These are phyloP conservation scores for Rattus rattus DNA, from an alignment of 2,113 vertebrate species.

Conservation along the genomic window DNA sequence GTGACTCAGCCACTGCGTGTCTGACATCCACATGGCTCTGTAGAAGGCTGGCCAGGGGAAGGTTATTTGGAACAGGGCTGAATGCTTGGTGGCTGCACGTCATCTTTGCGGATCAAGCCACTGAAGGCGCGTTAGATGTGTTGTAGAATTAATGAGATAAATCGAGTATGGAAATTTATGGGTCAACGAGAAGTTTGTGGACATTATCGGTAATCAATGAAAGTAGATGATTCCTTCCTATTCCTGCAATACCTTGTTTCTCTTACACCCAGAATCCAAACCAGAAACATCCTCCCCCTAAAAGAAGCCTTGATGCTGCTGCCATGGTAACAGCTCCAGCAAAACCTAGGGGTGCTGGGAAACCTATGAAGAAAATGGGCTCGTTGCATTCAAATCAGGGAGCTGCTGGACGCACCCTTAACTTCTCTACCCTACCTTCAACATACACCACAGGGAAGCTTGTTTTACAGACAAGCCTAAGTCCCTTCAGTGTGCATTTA, in stretches of 20 bases:
- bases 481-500: not conserved
- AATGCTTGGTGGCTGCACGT: slow-evolving; percentile 48
- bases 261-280: slow-evolving; percentile 1
- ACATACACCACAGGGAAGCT: not conserved
- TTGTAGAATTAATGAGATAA: slow-evolving; percentile 78
- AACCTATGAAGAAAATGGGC: not conserved
- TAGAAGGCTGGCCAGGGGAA: slow-evolving; percentile 54
- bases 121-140: slow-evolving; percentile 64
- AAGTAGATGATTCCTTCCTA: not conserved
- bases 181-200: slow-evolving; percentile 55
- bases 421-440: not conserved
- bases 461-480: not conserved
- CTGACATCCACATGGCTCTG: slow-evolving; percentile 62
- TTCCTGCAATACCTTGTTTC: not conserved
- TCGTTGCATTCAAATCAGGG: not conserved
- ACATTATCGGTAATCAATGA: not conserved
- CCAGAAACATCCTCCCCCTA: not conserved
- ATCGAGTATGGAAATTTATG: slow-evolving; percentile 76
- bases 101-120: slow-evolving; percentile 69
- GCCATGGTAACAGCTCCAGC: not conserved
- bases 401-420: not conserved
- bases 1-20: slow-evolving; percentile 59
- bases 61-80: slow-evolving; percentile 63
- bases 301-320: not conserved
- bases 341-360: not conserved